phyloP scores from a whole-genome alignment of 2,888 invertebrate genomes.

The Lathronympha strigana region DNA sequence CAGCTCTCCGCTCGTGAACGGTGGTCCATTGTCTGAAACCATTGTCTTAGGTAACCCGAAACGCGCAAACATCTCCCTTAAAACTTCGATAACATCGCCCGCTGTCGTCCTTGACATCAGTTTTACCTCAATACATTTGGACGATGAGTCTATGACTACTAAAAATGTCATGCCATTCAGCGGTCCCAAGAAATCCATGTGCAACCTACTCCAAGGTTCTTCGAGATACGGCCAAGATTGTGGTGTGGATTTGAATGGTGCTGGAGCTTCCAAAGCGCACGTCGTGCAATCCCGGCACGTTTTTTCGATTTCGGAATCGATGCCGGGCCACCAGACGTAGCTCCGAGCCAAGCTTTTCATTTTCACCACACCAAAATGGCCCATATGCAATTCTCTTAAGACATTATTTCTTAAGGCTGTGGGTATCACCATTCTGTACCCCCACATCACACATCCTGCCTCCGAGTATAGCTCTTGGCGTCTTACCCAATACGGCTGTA shows the following conservation, averaged over 20 bases:
- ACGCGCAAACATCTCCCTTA: background rate
- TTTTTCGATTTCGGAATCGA: background rate
- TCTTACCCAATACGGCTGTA: background rate
- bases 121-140: background rate
- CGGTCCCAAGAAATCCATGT: background rate
- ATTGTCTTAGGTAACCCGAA: background rate
- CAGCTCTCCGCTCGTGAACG: background rate
- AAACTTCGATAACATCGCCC: background rate
- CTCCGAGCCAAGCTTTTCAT: background rate
- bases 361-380: background rate
- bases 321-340: background rate
- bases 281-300: background rate
- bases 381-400: background rate
- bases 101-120: background rate
- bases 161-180: background rate
- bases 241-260: background rate
- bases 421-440: slow-evolving; percentile 11
- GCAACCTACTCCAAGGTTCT: slow-evolving; percentile 1
- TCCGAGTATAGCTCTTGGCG: background rate
- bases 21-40: background rate
- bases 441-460: background rate
- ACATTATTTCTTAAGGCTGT: background rate
- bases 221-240: background rate
- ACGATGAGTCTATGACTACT: background rate
- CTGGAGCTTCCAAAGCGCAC: background rate